Base-by-base conservation (phyloP, 2,888 invertebrate genomes). In the Tillus elongatus region DNA sequence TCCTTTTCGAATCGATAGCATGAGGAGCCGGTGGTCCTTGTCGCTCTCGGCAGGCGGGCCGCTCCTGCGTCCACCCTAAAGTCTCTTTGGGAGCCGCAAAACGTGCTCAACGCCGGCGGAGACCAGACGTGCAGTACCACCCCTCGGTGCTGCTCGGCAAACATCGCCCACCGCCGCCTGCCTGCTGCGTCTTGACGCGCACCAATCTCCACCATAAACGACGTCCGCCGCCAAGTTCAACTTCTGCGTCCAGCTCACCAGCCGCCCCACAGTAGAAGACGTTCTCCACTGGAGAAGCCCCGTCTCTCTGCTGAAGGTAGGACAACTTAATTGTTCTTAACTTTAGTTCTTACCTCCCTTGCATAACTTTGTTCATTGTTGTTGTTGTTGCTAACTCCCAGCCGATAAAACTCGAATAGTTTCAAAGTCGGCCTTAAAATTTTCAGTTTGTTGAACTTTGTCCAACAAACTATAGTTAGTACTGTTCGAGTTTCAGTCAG, bases 41-140 rank as follows among this genome's bases (percentile, higher is more conserved):
- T 56, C 52, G 54, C 49, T n/a, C 47, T 50, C 49, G 49, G 57
- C 57, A 57, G 59, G 60, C 57, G 57, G 56, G 54, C 56, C 57
- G 51, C 54, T 52, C 53, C 54, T 52, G 53, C 63, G 61, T 63
- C 63, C 61, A 61, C 58, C 62, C 63, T 61, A 54, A 53, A 52
- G 50, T 47, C 49, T 48, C 43, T 53, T 56, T 57, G 53, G 56
- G 49, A 54, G 56, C 60, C 63, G 58, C 66, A 66, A 64, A 64
- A 61, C 71, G 70, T 66, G 70, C 67, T 64, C 69, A 70, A 69
- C 70, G 67, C 61, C 64, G 64, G 65, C 67, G 56, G 68, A 67
- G 70, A 51, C 57, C 56, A 58, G 63, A 63, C 63, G 63, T 61
- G 56, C 52, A 55, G 54, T 50, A 56, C 56, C 59, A 54, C 60